phyloP scores from a whole-genome alignment of 1,140 invertebrate genomes.

The Trissolcus basalis region DNA sequence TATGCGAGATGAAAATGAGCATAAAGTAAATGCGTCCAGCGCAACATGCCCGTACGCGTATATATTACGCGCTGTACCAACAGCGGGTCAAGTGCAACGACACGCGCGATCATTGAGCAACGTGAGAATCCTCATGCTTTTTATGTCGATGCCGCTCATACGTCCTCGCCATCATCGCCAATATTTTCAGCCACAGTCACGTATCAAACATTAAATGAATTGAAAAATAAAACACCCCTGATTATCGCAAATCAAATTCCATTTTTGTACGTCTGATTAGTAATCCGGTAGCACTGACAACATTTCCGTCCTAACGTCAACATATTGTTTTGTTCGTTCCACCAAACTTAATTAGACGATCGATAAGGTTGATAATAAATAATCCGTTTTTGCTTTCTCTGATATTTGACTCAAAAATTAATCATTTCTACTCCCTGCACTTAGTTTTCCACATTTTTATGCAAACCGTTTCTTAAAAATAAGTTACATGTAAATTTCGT shows the following conservation, averaged over 20 bases:
- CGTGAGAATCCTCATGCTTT: constrained; percentile 48
- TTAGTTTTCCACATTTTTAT: no score
- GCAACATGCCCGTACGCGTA: constrained; percentile 50
- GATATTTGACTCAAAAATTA: no score
- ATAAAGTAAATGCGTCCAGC: constrained; percentile 60
- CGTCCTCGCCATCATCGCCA: not conserved
- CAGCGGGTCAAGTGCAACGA: constrained; percentile 59
- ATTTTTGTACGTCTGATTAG: constrained; percentile 29
- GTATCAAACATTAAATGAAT: constrained; percentile 48
- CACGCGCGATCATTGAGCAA: constrained; percentile 57
- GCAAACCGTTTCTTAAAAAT: no score
- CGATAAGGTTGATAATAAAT: constrained; percentile 37
- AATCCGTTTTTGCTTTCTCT: constrained; percentile 27
- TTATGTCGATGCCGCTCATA: constrained; percentile 13
- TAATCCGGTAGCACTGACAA: constrained; percentile 36
- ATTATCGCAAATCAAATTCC: constrained; percentile 31
- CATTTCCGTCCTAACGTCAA: constrained; percentile 35
- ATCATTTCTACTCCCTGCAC: no score
- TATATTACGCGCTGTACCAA: constrained; percentile 55
- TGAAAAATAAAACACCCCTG: constrained; percentile 44
- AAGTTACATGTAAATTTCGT: no score
- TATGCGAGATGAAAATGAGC: constrained; percentile 51
- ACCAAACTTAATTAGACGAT: constrained; percentile 38
- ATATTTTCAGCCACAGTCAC: constrained; percentile 30
- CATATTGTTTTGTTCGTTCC: constrained; percentile 39